phyloP scores from a whole-genome alignment of 2,113 vertebrate genomes.

The Todiramphus chloris region DNA sequence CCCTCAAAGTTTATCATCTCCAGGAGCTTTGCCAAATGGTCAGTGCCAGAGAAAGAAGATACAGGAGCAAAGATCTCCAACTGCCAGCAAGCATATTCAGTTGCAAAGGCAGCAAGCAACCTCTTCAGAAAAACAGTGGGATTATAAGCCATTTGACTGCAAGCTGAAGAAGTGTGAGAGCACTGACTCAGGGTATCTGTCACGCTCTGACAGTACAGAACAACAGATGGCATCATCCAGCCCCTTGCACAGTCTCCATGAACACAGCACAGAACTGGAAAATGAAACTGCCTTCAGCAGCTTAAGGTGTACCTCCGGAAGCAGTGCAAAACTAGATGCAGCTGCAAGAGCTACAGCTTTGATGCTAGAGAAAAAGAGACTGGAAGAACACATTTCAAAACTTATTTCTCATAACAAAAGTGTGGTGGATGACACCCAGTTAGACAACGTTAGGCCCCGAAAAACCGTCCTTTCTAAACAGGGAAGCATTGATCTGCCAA shows the following conservation, averaged over 20 bases:
- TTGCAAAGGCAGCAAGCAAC: slow-evolving; percentile 84
- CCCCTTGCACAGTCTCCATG: slow-evolving; percentile 72
- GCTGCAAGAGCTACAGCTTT: slow-evolving; percentile 23
- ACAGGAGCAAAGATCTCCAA: slow-evolving; percentile 44
- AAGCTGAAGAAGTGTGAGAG: slow-evolving; percentile 92
- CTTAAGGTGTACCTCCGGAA: not conserved
- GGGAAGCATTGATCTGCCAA: slow-evolving; percentile 94
- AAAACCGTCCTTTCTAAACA: slow-evolving; percentile 92
- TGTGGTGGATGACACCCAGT: slow-evolving; percentile 87
- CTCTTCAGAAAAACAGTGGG: slow-evolving; percentile 81
- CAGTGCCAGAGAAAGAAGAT: slow-evolving; percentile 35
- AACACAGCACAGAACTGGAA: slow-evolving; percentile 79
- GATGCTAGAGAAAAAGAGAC: slow-evolving; percentile 80
- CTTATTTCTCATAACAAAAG: slow-evolving; percentile 93
- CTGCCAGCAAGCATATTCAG: slow-evolving; percentile 66
- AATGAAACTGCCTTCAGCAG: slow-evolving; percentile 61
- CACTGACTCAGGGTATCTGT: slow-evolving; percentile 92
- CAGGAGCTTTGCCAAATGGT: not conserved
- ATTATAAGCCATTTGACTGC: slow-evolving; percentile 69
- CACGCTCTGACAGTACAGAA: slow-evolving; percentile 88
- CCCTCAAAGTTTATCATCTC: not conserved
- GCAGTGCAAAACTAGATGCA: not conserved
- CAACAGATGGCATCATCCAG: slow-evolving; percentile 74
- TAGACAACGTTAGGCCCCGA: slow-evolving; percentile 90
- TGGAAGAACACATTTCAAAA: slow-evolving; percentile 90